Conservation (phyloP, 1,140 invertebrate genomes). For the Macrosteles quadrilineatus region DNA sequence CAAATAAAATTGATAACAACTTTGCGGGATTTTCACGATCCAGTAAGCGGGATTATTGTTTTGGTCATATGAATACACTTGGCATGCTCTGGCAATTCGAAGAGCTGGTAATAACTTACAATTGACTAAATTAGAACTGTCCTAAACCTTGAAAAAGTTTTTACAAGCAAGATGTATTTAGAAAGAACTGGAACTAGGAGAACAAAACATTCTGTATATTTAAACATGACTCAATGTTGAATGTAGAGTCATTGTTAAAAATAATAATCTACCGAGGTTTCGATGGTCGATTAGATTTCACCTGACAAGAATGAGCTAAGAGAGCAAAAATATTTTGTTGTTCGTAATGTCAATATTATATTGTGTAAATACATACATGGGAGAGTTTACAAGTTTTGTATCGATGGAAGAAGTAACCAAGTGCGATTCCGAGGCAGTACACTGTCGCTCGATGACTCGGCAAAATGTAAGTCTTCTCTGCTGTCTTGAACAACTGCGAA, state of each 20-base stretch:
- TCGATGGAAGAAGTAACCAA: constrained; percentile 61
- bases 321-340: background rate
- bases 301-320: too few relatives aligned
- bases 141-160: background rate
- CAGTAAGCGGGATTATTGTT: too few relatives aligned
- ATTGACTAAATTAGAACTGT: background rate
- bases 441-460: constrained; percentile 63
- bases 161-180: background rate
- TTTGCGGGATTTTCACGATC: background rate
- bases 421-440: constrained; percentile 63
- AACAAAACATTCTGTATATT: too few relatives aligned
- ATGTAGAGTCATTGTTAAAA: too few relatives aligned
- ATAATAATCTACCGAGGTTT: too few relatives aligned
- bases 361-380: background rate
- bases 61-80: background rate
- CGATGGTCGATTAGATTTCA: too few relatives aligned
- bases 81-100: background rate
- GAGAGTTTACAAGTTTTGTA: constrained; percentile 41
- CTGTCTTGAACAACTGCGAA: constrained; percentile 36
- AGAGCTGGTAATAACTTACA: background rate
- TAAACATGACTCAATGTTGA: too few relatives aligned
- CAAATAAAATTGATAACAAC: background rate
- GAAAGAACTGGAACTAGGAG: too few relatives aligned
- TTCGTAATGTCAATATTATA: background rate
- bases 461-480: constrained; percentile 60